phyloP scores from a whole-genome alignment of 92 coral and sea anemone genomes.

The Phymanthus crucifer region DNA sequence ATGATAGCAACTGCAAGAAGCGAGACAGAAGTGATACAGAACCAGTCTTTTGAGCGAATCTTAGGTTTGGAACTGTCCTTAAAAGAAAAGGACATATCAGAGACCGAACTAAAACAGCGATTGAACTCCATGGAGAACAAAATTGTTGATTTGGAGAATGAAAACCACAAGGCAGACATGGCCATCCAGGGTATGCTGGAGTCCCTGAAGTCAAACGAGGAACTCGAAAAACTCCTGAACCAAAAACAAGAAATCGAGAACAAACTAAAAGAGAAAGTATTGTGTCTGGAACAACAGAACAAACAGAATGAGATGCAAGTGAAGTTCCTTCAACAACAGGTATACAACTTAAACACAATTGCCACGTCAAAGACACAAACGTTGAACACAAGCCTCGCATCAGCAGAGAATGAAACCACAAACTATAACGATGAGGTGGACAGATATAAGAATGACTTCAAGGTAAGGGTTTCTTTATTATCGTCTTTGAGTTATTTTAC shows the following conservation, averaged over 20 bases:
- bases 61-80: background rate
- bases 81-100: conserved; percentile 7
- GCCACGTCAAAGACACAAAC: background rate
- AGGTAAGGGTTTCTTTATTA: background rate
- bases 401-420: background rate
- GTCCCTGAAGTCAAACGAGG: conserved; percentile 1
- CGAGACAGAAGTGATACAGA: conserved; percentile 8
- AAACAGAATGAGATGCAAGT: background rate
- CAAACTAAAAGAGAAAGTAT: background rate
- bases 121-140: background rate
- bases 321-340: background rate
- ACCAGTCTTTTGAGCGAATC: background rate
- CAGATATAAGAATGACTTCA: background rate
- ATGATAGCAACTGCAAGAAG: background rate
- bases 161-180: background rate
- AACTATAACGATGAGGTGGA: background rate
- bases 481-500: too few species aligned
- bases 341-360: background rate
- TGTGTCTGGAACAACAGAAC: background rate
- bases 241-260: background rate
- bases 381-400: background rate
- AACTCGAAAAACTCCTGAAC: background rate
- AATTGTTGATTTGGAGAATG: conserved; percentile 9
- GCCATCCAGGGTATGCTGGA: conserved; percentile 13
- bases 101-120: conserved; percentile 2